Conservation (phyloP, 2,797 vertebrate species). For the Anas acuta region DNA sequence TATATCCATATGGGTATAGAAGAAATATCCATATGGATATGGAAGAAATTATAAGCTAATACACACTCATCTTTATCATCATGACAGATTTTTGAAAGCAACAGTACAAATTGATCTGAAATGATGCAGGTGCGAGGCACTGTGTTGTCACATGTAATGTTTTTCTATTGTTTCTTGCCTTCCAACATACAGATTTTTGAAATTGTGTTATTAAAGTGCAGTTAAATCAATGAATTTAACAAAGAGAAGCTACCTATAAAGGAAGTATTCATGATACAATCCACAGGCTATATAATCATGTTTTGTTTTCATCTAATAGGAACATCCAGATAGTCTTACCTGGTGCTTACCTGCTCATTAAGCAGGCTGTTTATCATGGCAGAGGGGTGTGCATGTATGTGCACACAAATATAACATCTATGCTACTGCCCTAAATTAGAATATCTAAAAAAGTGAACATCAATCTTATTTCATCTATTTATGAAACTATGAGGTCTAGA, state of each 20-base stretch:
- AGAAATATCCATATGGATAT: no score
- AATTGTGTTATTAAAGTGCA: background rate
- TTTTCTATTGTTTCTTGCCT: background rate
- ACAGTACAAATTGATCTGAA: background rate
- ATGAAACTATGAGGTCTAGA: background rate
- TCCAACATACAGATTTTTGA: background rate
- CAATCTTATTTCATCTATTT: background rate
- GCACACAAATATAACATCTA: background rate
- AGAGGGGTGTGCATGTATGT: background rate
- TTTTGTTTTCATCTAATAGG: background rate
- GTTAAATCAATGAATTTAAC: background rate
- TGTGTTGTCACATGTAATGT: accelerated
- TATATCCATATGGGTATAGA: background rate
- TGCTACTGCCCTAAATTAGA: background rate
- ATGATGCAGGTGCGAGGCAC: background rate
- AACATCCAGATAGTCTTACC: background rate
- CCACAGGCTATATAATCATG: background rate
- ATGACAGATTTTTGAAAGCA: background rate
- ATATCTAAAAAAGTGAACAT: background rate
- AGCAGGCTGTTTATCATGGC: background rate
- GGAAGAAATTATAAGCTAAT: background rate
- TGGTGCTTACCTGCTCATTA: background rate
- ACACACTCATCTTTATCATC: accelerated
- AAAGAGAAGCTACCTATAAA: background rate
- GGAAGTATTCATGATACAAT: no score